Evolutionary conservation across 2,888 invertebrate genomes (phyloP).

Genomic region (Theodoxus fluviatilis): DNA sequence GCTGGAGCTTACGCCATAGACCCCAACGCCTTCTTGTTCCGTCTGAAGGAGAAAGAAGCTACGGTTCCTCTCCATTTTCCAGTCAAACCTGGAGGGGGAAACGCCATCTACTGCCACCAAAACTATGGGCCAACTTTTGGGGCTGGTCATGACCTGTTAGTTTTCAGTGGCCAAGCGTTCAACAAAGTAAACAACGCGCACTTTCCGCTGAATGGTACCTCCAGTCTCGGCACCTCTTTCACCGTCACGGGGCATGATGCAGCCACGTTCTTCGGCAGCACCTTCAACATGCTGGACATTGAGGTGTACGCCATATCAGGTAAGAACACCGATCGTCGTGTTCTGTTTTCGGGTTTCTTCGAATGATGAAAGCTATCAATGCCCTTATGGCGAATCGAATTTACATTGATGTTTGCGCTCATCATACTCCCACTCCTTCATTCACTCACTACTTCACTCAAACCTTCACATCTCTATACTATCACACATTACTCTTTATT

Average conservation of each 20-base stretch:
- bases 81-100: constrained; percentile 11
- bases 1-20: constrained; percentile 27
- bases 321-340: too few species aligned
- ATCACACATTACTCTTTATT: too few species aligned
- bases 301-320: constrained; percentile 21
- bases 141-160: constrained; percentile 27
- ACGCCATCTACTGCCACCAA: neutral
- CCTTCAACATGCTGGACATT: constrained; percentile 6
- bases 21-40: constrained; percentile 37
- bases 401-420: too few species aligned
- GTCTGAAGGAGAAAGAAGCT: constrained; percentile 28
- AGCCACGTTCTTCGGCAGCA: neutral
- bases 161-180: constrained; percentile 24
- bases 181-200: neutral
- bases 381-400: too few species aligned
- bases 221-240: neutral
- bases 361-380: too few species aligned
- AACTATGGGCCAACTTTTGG: constrained; percentile 32
- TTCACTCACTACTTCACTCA: too few species aligned
- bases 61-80: constrained; percentile 28
- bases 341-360: too few species aligned
- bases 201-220: constrained; percentile 4
- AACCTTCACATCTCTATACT: too few species aligned
- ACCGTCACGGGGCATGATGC: neutral
- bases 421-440: too few species aligned